Conservation (phyloP, 2,888 invertebrate genomes). For the Drosophila setosimentum region DNA sequence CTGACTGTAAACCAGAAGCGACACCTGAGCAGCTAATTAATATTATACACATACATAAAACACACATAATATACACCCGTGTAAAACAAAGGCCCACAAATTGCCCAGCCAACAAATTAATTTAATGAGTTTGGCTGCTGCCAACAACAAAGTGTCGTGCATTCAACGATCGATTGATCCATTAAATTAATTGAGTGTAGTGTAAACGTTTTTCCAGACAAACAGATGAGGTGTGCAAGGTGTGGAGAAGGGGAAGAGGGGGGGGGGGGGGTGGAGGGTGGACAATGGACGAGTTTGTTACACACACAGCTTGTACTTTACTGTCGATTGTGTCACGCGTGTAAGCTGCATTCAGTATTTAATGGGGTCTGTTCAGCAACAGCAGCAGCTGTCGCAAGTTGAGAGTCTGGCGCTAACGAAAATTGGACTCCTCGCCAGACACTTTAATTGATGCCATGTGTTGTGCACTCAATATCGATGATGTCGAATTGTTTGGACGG, state of each 20-base stretch:
- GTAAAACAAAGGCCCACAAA: slow-evolving; percentile 24
- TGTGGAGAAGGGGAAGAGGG: background rate
- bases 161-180: slow-evolving; percentile 71
- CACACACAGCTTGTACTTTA: slow-evolving; percentile 1
- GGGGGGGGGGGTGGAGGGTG: background rate
- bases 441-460: slow-evolving; percentile 68
- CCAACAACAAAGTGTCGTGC: slow-evolving; percentile 17
- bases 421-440: slow-evolving; percentile 54
- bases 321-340: slow-evolving; percentile 59
- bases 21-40: slow-evolving; percentile 48
- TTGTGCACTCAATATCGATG: slow-evolving; percentile 32
- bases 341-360: slow-evolving; percentile 52
- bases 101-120: slow-evolving; percentile 44
- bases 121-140: slow-evolving; percentile 42
- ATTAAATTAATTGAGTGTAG: slow-evolving; percentile 77
- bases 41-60: slow-evolving; percentile 6
- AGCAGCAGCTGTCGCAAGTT: slow-evolving; percentile 15
- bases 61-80: background rate
- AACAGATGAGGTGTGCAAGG: slow-evolving; percentile 25
- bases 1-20: slow-evolving; percentile 7
- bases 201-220: slow-evolving; percentile 60
- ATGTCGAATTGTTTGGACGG: slow-evolving; percentile 48
- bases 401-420: slow-evolving; percentile 43
- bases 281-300: too few relatives aligned
- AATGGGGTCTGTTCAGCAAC: slow-evolving; percentile 48